Percentiles rank a stretch among this genome's conserved stretches.
Evolutionary conservation across 2,797 vertebrate species (phyloP).

Genomic region (Neosalanx taihuensis): DNA sequence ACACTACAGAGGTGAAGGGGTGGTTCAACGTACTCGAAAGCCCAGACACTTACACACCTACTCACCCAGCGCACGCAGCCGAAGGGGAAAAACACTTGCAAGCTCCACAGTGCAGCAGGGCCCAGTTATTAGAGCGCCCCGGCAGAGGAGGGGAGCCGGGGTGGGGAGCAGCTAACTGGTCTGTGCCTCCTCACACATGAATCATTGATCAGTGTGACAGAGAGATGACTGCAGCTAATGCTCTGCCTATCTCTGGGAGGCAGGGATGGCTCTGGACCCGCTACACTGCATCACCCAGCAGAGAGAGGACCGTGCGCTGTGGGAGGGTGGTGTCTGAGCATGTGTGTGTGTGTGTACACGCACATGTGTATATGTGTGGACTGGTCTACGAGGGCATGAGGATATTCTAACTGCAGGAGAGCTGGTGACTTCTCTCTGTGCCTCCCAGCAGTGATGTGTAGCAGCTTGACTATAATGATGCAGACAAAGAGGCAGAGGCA

Average conservation of each 20-base stretch:
- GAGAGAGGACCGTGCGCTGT: constrained; percentile 15
- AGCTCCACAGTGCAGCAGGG: constrained; percentile 44
- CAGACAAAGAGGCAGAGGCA: constrained; percentile 5
- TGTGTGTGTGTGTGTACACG: not conserved
- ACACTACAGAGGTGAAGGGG: not conserved
- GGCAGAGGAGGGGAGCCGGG: constrained; percentile 14
- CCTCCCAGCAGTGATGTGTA: not conserved
- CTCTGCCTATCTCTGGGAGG: constrained; percentile 54
- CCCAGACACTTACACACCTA: not conserved
- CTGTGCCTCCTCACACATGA: constrained; percentile 54
- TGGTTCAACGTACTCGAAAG: not conserved
- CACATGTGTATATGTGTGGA: constrained; percentile 38
- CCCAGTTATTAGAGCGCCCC: constrained; percentile 62
- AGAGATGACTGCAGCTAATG: constrained; percentile 69
- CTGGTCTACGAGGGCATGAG: constrained; percentile 21
- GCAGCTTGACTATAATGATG: constrained; percentile 26
- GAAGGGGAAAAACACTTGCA: constrained; percentile 36
- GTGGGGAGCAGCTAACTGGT: constrained; percentile 57
- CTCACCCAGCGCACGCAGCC: not conserved
- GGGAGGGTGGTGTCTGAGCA: no score
- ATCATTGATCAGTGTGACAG: constrained; percentile 73
- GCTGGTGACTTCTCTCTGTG: not conserved
- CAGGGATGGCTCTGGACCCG: constrained; percentile 41
- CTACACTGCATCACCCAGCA: constrained; percentile 47
- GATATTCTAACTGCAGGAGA: constrained; percentile 5